These are phyloP conservation scores for Mesoligia furuncula DNA, from an alignment of 2,888 invertebrate genomes.

Conservation along the genomic window DNA sequence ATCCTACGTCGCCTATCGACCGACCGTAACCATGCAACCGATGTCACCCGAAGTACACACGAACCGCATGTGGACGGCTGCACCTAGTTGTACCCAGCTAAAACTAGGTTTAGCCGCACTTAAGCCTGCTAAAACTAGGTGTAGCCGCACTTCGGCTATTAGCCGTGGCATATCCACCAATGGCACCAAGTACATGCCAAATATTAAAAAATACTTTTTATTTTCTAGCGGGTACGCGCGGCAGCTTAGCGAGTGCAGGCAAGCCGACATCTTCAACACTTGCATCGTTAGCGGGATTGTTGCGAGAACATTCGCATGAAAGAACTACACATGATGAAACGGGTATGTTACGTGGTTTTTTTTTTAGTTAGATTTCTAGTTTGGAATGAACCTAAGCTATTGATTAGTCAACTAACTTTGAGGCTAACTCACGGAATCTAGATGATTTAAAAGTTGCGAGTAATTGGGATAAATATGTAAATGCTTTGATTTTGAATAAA, in stretches of 20 bases:
- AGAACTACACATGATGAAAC: constrained; percentile 70
- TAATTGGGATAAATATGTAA: neutral
- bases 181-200: too few species aligned
- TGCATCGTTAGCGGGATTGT: constrained; percentile 93
- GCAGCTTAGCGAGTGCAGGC: constrained; percentile 95
- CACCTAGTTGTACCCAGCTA: too few species aligned
- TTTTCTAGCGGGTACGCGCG: constrained; percentile 92
- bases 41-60: too few species aligned
- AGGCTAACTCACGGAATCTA: neutral
- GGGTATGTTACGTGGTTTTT: constrained; percentile 30
- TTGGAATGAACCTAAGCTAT: neutral
- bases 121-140: too few species aligned
- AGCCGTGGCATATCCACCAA: neutral
- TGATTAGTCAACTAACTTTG: neutral
- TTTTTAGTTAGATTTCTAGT: too few species aligned
- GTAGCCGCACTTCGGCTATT: too few species aligned
- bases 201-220: neutral
- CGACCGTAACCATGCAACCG: too few species aligned
- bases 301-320: constrained; percentile 90
- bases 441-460: too few species aligned
- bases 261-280: constrained; percentile 97
- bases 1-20: too few species aligned
- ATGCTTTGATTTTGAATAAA: neutral
- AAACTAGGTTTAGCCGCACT: too few species aligned
- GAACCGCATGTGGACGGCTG: too few species aligned